Evolutionary conservation across 2,888 invertebrate genomes (phyloP).

Genomic region (Yponomeuta sedellus): DNA sequence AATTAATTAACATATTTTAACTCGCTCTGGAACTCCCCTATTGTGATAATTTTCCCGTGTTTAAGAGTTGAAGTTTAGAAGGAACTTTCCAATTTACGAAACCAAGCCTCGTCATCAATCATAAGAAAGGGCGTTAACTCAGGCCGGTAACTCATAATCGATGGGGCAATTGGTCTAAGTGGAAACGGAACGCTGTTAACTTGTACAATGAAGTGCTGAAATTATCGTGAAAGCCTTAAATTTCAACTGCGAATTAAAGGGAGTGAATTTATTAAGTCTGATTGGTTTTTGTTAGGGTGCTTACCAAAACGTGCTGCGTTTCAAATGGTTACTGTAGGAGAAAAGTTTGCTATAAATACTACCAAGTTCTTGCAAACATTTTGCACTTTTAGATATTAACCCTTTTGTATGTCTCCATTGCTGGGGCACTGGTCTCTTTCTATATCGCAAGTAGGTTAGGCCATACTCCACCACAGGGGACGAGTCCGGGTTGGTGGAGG

Average conservation of each 20-base stretch:
- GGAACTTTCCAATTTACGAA: not conserved
- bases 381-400: too few species aligned
- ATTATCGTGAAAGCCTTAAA: not conserved
- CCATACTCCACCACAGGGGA: too few species aligned
- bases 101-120: not conserved
- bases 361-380: too few species aligned
- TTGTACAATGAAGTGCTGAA: not conserved
- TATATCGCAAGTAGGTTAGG: too few species aligned
- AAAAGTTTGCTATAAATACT: too few species aligned
- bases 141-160: not conserved
- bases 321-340: too few species aligned
- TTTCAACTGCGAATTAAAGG: not conserved
- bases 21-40: not conserved
- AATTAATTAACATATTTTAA: too few species aligned
- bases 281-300: not conserved
- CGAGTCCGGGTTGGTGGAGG: too few species aligned
- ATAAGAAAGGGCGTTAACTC: not conserved
- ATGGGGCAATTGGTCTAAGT: not conserved
- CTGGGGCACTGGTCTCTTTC: too few species aligned
- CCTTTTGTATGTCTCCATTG: too few species aligned
- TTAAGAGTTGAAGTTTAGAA: not conserved
- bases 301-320: not conserved
- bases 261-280: not conserved
- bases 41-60: not conserved
- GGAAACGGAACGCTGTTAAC: not conserved